Evolutionary conservation across 53 echinoderm and acorn worm species (phyloP), one percentile per base, ranked within the genome.

Genomic region (Pentamera pediparva): DNA sequence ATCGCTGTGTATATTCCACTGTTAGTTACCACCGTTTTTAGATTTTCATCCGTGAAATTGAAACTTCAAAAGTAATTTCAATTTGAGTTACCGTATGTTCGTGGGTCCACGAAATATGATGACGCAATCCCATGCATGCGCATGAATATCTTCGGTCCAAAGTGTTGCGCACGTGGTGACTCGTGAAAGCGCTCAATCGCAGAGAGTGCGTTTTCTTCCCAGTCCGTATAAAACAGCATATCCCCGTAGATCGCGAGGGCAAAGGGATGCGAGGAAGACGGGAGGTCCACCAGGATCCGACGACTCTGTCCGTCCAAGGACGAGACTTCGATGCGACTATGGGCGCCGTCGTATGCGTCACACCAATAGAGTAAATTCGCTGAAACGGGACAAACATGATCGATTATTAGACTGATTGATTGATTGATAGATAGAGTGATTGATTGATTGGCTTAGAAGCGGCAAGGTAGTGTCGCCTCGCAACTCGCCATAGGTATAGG

Each of bases 111-210:
- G 34, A 36, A 53, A 10, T 51, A 32, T 12, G 73, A 72, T 35
- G 73, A 51, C 12, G 55, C 73, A 35, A 72, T 72, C 13, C 73
- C 73, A 37, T 72, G 73, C 73, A 72, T 72, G 52, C 54, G 73
- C 55, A 72, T 51, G 32, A 72, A 72, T 54, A 72, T 52, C 55
- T 72, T 72, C 9, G 73, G 73, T 50, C 72, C 72, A 45, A 72
- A 72, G 37, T 50, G 51, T 6, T 52, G 35, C 12, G 72, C 72
- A 1, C 72, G 51, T 0, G 72, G 72, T 17, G 52, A 52, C 20
- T 52, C 10, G 18, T 30, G 52, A 45, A 72, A 72, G 22, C 72
- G 30, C 15, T 72, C 54, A 10, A 72, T 72, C 1, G 72, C 51
- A 22, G 53, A 0, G 4, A 72, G 72, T 3, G 72, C 72, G 25